phyloP scores from a whole-genome alignment of 2,113 vertebrate genomes.

The Seriola quinqueradiata region DNA sequence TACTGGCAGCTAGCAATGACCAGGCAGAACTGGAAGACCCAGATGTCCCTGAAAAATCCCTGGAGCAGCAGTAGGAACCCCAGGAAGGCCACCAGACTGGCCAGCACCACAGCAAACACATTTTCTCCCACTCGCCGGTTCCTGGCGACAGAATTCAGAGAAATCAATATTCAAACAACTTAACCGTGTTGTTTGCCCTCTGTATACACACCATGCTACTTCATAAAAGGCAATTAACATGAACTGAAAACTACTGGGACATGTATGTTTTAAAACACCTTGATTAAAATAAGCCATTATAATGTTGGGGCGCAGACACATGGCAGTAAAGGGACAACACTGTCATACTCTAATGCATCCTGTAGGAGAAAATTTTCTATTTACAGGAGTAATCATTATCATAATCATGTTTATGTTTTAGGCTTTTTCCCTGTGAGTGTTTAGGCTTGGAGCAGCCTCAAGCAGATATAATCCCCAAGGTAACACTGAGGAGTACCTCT shows the following conservation, averaged over 20 bases:
- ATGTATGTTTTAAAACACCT: background rate
- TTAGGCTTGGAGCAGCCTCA: background rate
- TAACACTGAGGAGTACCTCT: background rate
- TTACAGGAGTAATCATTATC: no score
- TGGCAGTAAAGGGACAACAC: background rate
- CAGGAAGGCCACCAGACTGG: conserved; percentile 97
- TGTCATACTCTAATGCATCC: background rate
- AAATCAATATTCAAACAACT: background rate
- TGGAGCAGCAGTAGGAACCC: conserved; percentile 95
- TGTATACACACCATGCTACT: background rate
- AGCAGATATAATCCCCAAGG: background rate
- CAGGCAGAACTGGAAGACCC: conserved; percentile 99
- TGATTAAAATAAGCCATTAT: background rate
- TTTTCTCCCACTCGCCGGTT: conserved; percentile 97
- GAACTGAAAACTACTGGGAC: background rate
- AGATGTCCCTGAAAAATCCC: conserved; percentile 98
- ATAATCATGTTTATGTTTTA: background rate
- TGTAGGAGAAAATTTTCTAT: background rate
- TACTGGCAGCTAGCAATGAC: conserved; percentile 99
- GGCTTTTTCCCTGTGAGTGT: background rate
- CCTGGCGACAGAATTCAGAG: conserved; percentile 70
- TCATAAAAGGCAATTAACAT: background rate
- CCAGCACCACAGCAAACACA: conserved; percentile 93
- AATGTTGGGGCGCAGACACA: background rate
- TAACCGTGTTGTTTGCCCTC: background rate